Evolutionary conservation across 2,113 vertebrate species (phyloP), one percentile per base, ranked within the genome.

Genomic region (Coturnix japonica): DNA sequence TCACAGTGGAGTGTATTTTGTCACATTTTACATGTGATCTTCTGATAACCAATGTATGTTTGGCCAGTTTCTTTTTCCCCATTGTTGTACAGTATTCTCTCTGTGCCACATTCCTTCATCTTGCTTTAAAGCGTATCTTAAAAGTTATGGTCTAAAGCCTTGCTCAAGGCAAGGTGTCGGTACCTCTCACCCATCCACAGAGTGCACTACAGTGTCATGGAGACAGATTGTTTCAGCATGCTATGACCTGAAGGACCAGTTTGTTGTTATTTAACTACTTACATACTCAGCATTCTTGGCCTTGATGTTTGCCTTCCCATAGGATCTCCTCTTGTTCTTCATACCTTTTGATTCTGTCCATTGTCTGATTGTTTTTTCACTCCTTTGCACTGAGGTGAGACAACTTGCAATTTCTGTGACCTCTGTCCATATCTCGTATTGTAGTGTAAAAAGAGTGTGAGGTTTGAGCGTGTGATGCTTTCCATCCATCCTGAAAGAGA

Each of bases 191-290:
- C 21, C 28, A 37, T 17, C 20, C n/a, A 16, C 13, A 15, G 37
- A 65, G 23, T 8, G 6, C 2, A 6, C 25, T 74, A 14, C 6
- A 30, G 3, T 17, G 25, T 12, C 39, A 41, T 0, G 51, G 44
- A 51, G 49, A n/a, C 31, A 61, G 54, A 77, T 44, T 10, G 1
- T 0, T 5, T 56, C 31, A 66, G 20, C 0, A 1, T 47, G 77
- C 53, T 30, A 13, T 11, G n/a, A 54, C 20, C 37, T 47, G 46
- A 30, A 61, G 46, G n/a, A 54, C 11, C 20, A 9, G 20, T 54
- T 79, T 54, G 30, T 46, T 79, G 30, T 54, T 61, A 8, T 39
- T 53, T 66, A 73, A 25, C 37, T 73, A 21, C 23, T 21, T 14
- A 30, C 8, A 6, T 23, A 17, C 37, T 17, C 80, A 39, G 13